Percentiles rank a stretch among this genome's conserved stretches.
Evolutionary conservation across 2,888 invertebrate species (phyloP).

Genomic region (Hirtodrosophila duncani): DNA sequence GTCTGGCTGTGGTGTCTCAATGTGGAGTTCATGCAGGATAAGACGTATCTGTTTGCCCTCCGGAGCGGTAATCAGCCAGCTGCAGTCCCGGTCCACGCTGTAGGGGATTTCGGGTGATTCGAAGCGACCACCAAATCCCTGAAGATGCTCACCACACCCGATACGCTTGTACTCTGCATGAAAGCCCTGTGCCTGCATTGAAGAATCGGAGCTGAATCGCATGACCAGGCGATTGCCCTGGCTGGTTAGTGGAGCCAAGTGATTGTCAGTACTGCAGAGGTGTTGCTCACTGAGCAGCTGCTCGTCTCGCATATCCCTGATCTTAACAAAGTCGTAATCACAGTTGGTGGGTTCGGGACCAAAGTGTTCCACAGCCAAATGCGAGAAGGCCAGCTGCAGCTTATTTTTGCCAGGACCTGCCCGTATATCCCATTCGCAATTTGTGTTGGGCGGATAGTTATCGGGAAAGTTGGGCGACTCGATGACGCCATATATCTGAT

Average conservation of each 20-base stretch:
- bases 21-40: constrained; percentile 82
- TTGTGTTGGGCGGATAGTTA: constrained; percentile 81
- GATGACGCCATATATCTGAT: constrained; percentile 83
- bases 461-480: constrained; percentile 93
- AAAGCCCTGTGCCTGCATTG: constrained; percentile 83
- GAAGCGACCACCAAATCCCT: constrained; percentile 79
- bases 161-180: constrained; percentile 88
- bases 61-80: constrained; percentile 87
- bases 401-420: constrained; percentile 88
- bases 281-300: constrained; percentile 69
- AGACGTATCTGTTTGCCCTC: constrained; percentile 84
- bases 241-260: constrained; percentile 43
- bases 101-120: constrained; percentile 85
- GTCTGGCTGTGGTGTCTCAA: constrained; percentile 80
- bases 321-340: constrained; percentile 81
- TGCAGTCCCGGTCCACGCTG: constrained; percentile 82
- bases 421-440: constrained; percentile 88
- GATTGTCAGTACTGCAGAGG: constrained; percentile 49
- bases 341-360: constrained; percentile 79
- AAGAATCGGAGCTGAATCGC: constrained; percentile 82
- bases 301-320: constrained; percentile 78
- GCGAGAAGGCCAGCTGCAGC: constrained; percentile 89
- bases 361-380: constrained; percentile 82
- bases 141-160: constrained; percentile 87
- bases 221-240: constrained; percentile 77